Base-by-base conservation (phyloP, 2,888 invertebrate genomes). In the Alsophila aescularia region DNA sequence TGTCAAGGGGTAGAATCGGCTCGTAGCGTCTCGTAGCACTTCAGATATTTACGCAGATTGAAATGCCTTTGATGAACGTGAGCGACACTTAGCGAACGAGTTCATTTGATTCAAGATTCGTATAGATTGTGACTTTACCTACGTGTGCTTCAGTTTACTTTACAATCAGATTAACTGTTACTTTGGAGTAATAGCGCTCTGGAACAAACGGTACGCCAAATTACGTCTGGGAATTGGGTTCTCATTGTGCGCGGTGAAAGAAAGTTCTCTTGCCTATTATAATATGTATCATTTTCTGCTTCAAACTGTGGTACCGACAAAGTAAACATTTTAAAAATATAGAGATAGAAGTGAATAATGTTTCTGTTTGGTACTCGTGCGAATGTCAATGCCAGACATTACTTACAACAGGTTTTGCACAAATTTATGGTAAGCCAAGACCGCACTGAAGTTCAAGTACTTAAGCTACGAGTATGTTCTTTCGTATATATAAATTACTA, bases 191-290 rank as follows among this genome's bases (percentile, higher is more conserved):
- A 75, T 70, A 74, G 70, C 69, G 69, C 70, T 76, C 71, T 79
- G 77, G 77, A 83, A 78, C 77, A 81, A 89, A 90, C 88, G 84
- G 88, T 90, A 90, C 67, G 82, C 82, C 83, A 86, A 90, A 90
- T 90, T 89, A 88, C 72, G 77, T 81, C 74, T 89, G 90, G 73
- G 89, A 90, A 90, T 76, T 87, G 75, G 88, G 83, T 72, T 78
- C 70, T 83, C 73, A 88, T 90, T 89, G 90, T 90, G 67, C 75
- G 69, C 75, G 66, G 68, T 61, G 70, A 73, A 79, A 75, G 68
- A 77, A 79, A 67, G 72, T 70, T 70, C 71, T 69, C 68, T 71
- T 70, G 62, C 66, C 64, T 67, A 56, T 56, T 45, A 45, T 52
- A 59, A 64, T 66, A 61, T 56, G 41, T 62, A 35, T 24, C 21